Base-by-base conservation (phyloP, 2,797 vertebrate species). In the Siniperca obscura region DNA sequence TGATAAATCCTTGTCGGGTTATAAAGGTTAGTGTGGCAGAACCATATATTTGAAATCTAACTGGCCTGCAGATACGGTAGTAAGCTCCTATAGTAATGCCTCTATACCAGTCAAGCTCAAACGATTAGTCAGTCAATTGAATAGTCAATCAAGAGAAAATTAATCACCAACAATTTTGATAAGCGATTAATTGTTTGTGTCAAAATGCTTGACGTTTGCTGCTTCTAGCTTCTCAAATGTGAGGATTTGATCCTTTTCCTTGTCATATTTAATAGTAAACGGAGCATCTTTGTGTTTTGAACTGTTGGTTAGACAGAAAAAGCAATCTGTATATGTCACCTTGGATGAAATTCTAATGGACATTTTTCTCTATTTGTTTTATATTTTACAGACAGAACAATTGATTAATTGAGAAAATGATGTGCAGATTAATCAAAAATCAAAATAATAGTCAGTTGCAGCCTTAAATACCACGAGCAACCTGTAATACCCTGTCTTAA, bases 1-100 rank as follows among this genome's bases (percentile, higher is more conserved):
- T 42, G 65, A 85, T 86, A 60, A 71, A 59, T 73, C n/a, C 34
- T 25, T 44, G 42, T 78, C 68, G 72, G 65, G 68, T 46, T 65
- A 55, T 74, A 34, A 77, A 87, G 73, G 85, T 80, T 52, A 71
- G 16, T 50, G 53, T 57, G 64, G n/a, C 48, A 73, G 59, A 38
- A 16, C 5, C 44, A 56, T 80, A 72, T 78, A 72, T 67, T 67
- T 66, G 21, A 84, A 80, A 61, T 57, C 13, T 40, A 53, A 66
- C 12, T 44, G 50, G 46, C 19, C 40, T 25, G 21, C 62, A 62
- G 30, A 73, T 30, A 30, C 30, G 2, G 30, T 30, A 30, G 30
- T 30, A 30, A 30, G 30, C 30, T 30, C 30, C 30, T 53, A 38
- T 48, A 40, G 38, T 44, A 38, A 53, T 53, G 7, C 74, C 30